phyloP scores from a whole-genome alignment of 2,888 invertebrate genomes.

The Aspidapion aeneum region DNA sequence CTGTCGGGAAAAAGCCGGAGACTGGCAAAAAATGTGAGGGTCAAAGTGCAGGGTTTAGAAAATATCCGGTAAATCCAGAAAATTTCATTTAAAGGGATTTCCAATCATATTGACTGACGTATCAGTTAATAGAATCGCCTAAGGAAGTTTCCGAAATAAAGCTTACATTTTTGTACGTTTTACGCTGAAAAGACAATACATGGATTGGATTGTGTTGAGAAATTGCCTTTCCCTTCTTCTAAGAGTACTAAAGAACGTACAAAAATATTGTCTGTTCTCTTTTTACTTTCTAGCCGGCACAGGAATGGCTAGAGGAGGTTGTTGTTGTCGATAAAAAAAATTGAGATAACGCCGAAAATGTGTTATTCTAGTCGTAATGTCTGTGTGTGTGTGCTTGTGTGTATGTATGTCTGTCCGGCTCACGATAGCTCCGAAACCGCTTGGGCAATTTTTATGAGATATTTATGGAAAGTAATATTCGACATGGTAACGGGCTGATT shows the following conservation, averaged over 20 bases:
- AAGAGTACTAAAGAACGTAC: neutral
- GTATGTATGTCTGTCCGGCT: too few relatives aligned
- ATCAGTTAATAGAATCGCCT: neutral
- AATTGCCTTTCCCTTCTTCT: neutral
- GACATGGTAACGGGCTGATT: too few relatives aligned
- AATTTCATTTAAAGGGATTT: neutral
- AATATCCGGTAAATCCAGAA: neutral
- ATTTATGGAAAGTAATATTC: too few relatives aligned
- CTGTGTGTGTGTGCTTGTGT: too few relatives aligned
- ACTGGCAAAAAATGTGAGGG: neutral
- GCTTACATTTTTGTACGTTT: neutral
- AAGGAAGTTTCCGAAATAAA: neutral
- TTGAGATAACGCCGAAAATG: too few relatives aligned
- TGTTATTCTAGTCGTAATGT: too few relatives aligned
- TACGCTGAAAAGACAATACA: neutral
- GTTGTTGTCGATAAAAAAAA: too few relatives aligned
- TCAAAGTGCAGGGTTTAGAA: neutral
- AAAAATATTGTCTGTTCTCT: too few relatives aligned
- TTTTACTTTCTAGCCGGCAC: too few relatives aligned
- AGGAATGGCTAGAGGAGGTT: too few relatives aligned
- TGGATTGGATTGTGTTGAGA: neutral
- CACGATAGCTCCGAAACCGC: too few relatives aligned
- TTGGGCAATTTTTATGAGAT: too few relatives aligned
- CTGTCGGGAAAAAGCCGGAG: neutral
- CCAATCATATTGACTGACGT: neutral